phyloP scores from a whole-genome alignment of 2,888 invertebrate genomes.

The Ctena decussata region DNA sequence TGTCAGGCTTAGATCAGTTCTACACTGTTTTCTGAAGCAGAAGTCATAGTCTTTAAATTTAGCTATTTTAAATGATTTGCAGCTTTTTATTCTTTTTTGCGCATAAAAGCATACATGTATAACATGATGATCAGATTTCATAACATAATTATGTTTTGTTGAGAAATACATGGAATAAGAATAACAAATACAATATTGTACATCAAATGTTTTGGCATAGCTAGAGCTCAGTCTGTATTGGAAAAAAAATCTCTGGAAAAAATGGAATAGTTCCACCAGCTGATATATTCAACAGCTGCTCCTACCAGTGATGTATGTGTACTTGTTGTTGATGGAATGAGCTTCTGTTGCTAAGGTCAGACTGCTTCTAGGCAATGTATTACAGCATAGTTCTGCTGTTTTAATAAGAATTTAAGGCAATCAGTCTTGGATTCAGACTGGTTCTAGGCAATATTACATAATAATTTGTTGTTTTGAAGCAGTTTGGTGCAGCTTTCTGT shows the following conservation, averaged over 20 bases:
- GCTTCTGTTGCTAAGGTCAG: neutral
- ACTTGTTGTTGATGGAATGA: neutral
- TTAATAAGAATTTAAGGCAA: neutral
- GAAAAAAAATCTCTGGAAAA: neutral
- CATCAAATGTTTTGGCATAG: too few species aligned
- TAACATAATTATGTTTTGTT: too few species aligned
- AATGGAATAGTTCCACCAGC: neutral
- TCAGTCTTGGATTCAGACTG: neutral
- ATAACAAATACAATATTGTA: too few species aligned
- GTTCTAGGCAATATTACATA: neutral
- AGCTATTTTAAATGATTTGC: too few species aligned
- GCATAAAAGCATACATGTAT: too few species aligned
- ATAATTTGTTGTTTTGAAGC: neutral
- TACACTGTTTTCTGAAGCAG: too few species aligned
- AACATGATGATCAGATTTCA: too few species aligned
- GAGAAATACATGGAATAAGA: too few species aligned
- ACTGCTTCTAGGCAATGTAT: conserved; percentile 11
- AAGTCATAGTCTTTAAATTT: too few species aligned
- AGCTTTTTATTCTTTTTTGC: too few species aligned
- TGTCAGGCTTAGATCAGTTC: too few species aligned
- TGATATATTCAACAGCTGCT: neutral
- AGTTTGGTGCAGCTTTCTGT: neutral
- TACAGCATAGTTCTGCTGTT: neutral
- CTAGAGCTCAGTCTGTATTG: too few species aligned
- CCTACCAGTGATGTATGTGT: neutral